A percentile compares a stretch with the other conserved stretches of the same genome.
Conservation (phyloP, 2,888 invertebrate species). For the Drosophila formosana region DNA sequence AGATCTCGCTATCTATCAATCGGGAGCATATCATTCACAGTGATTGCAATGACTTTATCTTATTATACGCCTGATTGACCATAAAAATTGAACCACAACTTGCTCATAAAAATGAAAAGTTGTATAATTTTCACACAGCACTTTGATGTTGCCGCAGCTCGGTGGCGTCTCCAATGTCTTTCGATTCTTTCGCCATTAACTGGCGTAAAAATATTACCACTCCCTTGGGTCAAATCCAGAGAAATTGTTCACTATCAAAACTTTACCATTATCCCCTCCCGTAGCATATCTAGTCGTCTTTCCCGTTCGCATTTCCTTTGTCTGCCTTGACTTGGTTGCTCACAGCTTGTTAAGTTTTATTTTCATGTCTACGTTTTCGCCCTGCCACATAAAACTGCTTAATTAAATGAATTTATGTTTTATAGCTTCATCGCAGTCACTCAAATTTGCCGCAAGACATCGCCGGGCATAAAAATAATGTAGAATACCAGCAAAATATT, state of each 20-base stretch:
- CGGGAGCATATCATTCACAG: constrained; percentile 35
- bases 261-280: constrained; percentile 19
- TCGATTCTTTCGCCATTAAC: constrained; percentile 49
- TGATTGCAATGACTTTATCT: constrained; percentile 67
- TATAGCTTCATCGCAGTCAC: constrained; percentile 63
- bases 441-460: constrained; percentile 49
- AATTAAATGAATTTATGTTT: constrained; percentile 77
- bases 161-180: constrained; percentile 11
- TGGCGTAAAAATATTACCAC: constrained; percentile 59
- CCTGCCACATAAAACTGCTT: constrained; percentile 69
- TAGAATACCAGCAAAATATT: constrained; percentile 36
- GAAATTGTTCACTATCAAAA: constrained; percentile 70
- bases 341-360: constrained; percentile 56
- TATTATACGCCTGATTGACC: constrained; percentile 74
- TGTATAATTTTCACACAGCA: constrained; percentile 62
- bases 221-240: constrained; percentile 69
- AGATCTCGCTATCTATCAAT: constrained; percentile 21
- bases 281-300: not conserved
- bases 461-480: constrained; percentile 9
- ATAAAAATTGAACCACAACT: constrained; percentile 61
- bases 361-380: constrained; percentile 55
- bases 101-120: constrained; percentile 70
- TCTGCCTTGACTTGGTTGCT: not conserved
- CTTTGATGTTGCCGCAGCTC: constrained; percentile 54
- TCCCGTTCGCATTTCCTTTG: not conserved